Evolutionary conservation across 1,140 invertebrate genomes (phyloP), one percentile per base, ranked within the genome.

Genomic region (Ladona fulva): DNA sequence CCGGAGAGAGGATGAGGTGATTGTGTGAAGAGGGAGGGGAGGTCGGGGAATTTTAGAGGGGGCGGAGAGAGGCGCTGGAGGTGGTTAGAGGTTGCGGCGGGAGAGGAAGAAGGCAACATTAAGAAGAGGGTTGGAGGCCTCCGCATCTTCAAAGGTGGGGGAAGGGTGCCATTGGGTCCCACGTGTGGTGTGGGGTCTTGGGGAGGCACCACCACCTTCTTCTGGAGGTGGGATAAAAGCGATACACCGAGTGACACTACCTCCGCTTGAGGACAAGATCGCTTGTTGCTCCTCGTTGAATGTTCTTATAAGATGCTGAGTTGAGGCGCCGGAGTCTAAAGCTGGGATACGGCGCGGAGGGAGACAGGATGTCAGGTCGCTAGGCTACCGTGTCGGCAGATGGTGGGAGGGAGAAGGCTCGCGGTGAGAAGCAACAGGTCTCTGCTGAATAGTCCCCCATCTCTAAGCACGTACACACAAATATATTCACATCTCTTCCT

Each of bases 61-160:
- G n/a, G 52, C n/a, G 52, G 52, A 22, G 52, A 22, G 52, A 66
- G 52, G 52, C 14, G 52, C 5, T 66, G 12, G 52, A 66, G 52
- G 52, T 66, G 52, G 52, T 66, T 66, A 19, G 52, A 66, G 52
- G 52, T 66, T 66, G 52, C 52, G 52, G 52, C 52, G 52, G n/a
- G 52, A 66, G 52, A 66, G 52, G 52, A 66, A 22, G 52, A 66
- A 22, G 52, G 52, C 52, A 66, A 66, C 52, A 66, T 66, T 66
- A 66, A 66, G 16, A 22, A 66, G 52, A 66, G 52, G 16, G 52
- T 19, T 19, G 52, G 52, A 22, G 52, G 52, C 52, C 16, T 66
- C 16, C 14, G 44, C 19, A 10, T 52, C 14, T 3, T 1, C 1
- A 22, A 12, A 22, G 52, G 52, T 12, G 52, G 52, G n/a, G 52